Evolutionary conservation across 2,888 invertebrate genomes (phyloP).

Genomic region (Adelphocoris suturalis): DNA sequence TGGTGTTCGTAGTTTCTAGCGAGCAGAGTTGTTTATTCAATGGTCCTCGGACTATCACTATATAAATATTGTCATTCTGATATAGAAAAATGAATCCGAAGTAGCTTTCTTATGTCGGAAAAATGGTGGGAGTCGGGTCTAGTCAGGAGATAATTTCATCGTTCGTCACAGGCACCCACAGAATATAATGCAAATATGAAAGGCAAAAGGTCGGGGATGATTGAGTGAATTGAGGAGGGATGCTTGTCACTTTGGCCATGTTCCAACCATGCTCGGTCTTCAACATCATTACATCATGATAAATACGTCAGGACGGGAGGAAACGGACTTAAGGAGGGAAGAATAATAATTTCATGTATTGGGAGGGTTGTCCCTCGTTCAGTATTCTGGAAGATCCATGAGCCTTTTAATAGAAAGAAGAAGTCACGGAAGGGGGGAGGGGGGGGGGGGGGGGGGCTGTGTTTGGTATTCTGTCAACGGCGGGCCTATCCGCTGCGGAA

Average conservation of each 20-base stretch:
- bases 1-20: too few relatives aligned
- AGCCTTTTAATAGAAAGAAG: constrained; percentile 18
- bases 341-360: background rate
- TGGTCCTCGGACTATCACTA: too few relatives aligned
- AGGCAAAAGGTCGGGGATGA: background rate
- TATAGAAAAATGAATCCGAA: too few relatives aligned
- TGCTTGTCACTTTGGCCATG: background rate
- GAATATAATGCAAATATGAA: too few relatives aligned
- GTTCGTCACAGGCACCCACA: too few relatives aligned
- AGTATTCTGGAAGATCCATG: constrained; percentile 13
- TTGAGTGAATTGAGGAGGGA: background rate
- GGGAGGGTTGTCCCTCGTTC: constrained; percentile 15
- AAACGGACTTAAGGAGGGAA: background rate
- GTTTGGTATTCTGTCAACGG: background rate
- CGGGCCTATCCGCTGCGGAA: constrained; percentile 9
- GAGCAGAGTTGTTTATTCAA: too few relatives aligned
- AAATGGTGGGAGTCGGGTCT: too few relatives aligned
- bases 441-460: background rate
- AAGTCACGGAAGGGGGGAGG: background rate
- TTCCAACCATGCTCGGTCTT: background rate
- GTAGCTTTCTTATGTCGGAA: too few relatives aligned
- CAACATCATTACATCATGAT: constrained; percentile 7
- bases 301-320: background rate
- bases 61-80: too few relatives aligned
- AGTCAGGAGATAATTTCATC: too few relatives aligned